Percentiles rank a stretch among this genome's conserved stretches.
These are phyloP conservation scores for Xylota segnis DNA, from an alignment of 2,888 invertebrate species.

Conservation along the genomic window DNA sequence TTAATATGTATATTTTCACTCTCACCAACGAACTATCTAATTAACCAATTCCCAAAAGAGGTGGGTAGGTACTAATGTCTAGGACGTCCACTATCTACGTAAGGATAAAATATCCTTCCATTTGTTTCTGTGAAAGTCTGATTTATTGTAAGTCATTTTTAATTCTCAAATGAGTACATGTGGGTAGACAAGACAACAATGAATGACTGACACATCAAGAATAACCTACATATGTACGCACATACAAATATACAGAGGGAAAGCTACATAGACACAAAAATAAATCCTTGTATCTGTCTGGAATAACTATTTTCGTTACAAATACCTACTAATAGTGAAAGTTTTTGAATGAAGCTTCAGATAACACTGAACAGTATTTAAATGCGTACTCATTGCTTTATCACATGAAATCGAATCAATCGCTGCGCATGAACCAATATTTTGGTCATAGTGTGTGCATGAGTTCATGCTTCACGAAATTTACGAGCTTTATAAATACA, in stretches of 20 bases:
- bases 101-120: too few relatives aligned
- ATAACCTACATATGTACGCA: not conserved
- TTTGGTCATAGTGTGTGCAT: conserved; percentile 16
- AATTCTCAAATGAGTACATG: too few relatives aligned
- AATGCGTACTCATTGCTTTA: conserved; percentile 27
- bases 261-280: not conserved
- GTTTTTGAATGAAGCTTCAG: conserved; percentile 1
- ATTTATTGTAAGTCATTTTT: too few relatives aligned
- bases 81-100: too few relatives aligned
- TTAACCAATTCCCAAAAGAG: too few relatives aligned
- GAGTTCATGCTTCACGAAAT: conserved; percentile 5
- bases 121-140: too few relatives aligned
- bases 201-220: not conserved
- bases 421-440: conserved; percentile 54
- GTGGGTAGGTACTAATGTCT: too few relatives aligned
- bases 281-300: not conserved
- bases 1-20: not conserved
- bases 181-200: not conserved
- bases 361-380: not conserved
- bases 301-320: not conserved
- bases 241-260: not conserved
- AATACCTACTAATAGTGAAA: not conserved
- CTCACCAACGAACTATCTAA: not conserved
- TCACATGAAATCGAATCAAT: conserved; percentile 36
- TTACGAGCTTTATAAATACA: conserved; percentile 35